Evolutionary conservation across 1,140 invertebrate species (phyloP).

Genomic region (Bombus confusus): DNA sequence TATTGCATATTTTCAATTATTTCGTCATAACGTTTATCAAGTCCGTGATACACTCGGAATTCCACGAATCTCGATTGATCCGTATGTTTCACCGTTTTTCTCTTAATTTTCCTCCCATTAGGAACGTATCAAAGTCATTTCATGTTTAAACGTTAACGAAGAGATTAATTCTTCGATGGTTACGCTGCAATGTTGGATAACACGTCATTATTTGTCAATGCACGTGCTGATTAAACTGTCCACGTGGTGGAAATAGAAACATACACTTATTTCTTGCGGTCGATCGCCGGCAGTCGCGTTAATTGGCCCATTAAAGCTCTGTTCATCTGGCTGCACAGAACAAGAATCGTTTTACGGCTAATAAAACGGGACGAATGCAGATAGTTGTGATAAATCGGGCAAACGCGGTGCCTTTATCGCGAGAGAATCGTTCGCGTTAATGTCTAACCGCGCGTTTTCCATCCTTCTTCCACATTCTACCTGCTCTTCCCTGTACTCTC

Average conservation of each 20-base stretch:
- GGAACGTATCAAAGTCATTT: neutral
- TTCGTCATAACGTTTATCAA: neutral
- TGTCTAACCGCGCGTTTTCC: neutral
- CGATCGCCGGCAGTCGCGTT: conserved; percentile 27
- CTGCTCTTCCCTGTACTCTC: neutral
- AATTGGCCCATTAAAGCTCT: conserved; percentile 55
- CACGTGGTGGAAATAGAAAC: neutral
- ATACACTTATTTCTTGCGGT: conserved; percentile 36
- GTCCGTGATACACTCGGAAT: neutral
- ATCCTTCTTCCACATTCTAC: neutral
- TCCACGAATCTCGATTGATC: no score
- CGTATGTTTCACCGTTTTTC: neutral
- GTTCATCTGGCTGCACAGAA: neutral
- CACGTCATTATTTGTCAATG: conserved; percentile 41
- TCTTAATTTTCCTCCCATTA: neutral
- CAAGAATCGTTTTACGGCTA: neutral
- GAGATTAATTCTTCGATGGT: conserved; percentile 21
- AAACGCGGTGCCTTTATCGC: neutral
- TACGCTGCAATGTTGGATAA: conserved; percentile 29
- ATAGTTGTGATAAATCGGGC: conserved; percentile 22
- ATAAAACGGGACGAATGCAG: conserved; percentile 26
- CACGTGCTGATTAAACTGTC: conserved; percentile 46
- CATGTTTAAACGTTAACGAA: neutral
- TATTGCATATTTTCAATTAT: neutral
- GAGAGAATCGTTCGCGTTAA: conserved; percentile 38